A percentile compares a stretch with the other conserved stretches of the same genome.
Conservation (phyloP, 1,140 invertebrate genomes). For the Panulirus ornatus region DNA sequence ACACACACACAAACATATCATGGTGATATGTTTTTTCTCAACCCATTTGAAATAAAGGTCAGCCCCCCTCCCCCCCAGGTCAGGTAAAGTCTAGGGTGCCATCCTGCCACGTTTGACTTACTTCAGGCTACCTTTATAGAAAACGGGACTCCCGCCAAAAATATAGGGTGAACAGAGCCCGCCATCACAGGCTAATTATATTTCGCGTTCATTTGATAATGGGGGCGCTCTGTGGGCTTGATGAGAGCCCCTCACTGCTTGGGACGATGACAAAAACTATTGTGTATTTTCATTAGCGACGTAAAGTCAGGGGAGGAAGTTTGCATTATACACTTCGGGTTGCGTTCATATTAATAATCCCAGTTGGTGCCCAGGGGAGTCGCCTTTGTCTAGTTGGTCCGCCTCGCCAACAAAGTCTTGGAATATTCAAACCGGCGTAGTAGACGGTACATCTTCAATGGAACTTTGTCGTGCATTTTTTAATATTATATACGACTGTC, state of each 20-base stretch:
- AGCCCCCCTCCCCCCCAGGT: too few relatives aligned
- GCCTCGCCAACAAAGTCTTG: background rate
- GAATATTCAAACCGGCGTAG: background rate
- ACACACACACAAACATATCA: too few relatives aligned
- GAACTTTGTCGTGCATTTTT: background rate
- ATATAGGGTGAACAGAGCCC: too few relatives aligned
- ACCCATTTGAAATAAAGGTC: too few relatives aligned
- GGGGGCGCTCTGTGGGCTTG: conserved; percentile 12
- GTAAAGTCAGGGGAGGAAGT: conserved; percentile 60
- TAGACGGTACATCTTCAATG: background rate
- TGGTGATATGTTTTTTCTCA: too few relatives aligned
- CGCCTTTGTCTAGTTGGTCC: conserved; percentile 23
- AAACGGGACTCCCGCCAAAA: background rate
- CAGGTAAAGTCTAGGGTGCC: background rate
- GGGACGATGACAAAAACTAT: conserved; percentile 55
- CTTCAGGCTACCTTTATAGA: background rate
- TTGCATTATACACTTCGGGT: conserved; percentile 51
- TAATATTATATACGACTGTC: background rate
- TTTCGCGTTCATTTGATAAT: conserved; percentile 34
- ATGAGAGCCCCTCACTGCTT: conserved; percentile 26
- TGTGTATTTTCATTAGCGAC: conserved; percentile 65
- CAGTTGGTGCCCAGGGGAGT: conserved; percentile 21
- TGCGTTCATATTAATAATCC: conserved; percentile 59
- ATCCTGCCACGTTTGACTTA: background rate
- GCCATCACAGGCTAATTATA: background rate